Evolutionary conservation across 2,888 invertebrate genomes (phyloP).

Genomic region (Cantharis lateralis): DNA sequence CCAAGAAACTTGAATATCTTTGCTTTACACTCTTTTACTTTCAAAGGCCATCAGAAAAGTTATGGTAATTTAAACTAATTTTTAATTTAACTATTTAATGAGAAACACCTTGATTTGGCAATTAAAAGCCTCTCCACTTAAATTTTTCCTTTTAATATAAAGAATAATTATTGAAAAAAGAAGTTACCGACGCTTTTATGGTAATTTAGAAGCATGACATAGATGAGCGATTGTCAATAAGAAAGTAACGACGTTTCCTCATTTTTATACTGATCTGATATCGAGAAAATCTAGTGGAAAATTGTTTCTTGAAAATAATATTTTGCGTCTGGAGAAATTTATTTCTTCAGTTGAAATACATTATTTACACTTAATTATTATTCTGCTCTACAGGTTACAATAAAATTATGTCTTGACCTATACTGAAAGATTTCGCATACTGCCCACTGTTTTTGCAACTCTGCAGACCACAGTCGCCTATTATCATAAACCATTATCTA

Average conservation of each 20-base stretch:
- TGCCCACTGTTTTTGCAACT: too few relatives aligned
- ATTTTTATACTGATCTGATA: constrained; percentile 38
- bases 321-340: constrained; percentile 18
- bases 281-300: constrained; percentile 41
- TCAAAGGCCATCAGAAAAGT: background rate
- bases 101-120: background rate
- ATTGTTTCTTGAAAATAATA: constrained; percentile 37
- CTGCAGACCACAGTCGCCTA: too few relatives aligned
- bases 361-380: background rate
- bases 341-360: background rate
- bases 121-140: background rate
- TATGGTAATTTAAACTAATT: background rate
- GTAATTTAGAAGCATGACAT: constrained; percentile 17
- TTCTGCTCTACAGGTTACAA: background rate
- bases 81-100: background rate
- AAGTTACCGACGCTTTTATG: constrained; percentile 11
- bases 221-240: constrained; percentile 24
- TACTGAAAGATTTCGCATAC: too few relatives aligned
- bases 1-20: constrained; percentile 8
- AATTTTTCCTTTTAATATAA: background rate
- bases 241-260: constrained; percentile 35
- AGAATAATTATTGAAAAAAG: constrained; percentile 10
- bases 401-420: too few relatives aligned
- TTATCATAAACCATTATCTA: too few relatives aligned
- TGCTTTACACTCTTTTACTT: background rate